Evolutionary conservation across 2,797 vertebrate genomes (phyloP).

Genomic region (Fringilla coelebs): DNA sequence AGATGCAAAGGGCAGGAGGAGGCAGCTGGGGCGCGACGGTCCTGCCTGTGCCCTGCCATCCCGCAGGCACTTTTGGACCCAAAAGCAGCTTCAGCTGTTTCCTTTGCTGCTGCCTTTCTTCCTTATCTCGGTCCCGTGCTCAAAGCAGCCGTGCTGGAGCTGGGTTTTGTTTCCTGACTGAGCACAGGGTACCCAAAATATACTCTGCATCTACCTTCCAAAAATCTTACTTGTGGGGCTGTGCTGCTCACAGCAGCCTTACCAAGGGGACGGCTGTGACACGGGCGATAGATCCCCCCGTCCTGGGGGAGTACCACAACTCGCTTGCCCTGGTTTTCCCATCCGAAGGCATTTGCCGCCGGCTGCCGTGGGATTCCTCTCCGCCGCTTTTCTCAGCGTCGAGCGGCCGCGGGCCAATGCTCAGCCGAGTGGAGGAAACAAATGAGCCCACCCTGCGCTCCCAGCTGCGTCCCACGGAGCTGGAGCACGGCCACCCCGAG

Average conservation of each 20-base stretch:
- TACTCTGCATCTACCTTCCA: accelerated
- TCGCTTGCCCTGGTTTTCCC: background rate
- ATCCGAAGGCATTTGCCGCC: background rate
- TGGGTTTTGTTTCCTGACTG: background rate
- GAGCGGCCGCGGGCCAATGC: background rate
- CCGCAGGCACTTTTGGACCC: background rate
- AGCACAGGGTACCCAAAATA: background rate
- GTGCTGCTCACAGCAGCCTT: background rate
- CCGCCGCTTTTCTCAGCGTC: background rate
- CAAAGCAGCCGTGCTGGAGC: background rate
- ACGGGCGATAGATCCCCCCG: accelerated
- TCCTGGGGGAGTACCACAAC: background rate
- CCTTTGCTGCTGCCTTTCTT: background rate
- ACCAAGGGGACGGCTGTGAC: background rate
- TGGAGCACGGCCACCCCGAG: background rate
- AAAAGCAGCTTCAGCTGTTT: background rate
- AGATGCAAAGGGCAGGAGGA: background rate
- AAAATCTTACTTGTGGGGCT: accelerated
- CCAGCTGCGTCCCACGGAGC: background rate
- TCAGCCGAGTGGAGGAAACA: slow-evolving; percentile 41
- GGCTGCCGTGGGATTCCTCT: slow-evolving; percentile 12
- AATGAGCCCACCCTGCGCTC: background rate
- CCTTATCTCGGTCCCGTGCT: background rate
- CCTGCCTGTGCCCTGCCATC: background rate
- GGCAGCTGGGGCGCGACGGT: background rate